phyloP scores from a whole-genome alignment of 1,140 invertebrate species.

The Drosophila rufa region DNA sequence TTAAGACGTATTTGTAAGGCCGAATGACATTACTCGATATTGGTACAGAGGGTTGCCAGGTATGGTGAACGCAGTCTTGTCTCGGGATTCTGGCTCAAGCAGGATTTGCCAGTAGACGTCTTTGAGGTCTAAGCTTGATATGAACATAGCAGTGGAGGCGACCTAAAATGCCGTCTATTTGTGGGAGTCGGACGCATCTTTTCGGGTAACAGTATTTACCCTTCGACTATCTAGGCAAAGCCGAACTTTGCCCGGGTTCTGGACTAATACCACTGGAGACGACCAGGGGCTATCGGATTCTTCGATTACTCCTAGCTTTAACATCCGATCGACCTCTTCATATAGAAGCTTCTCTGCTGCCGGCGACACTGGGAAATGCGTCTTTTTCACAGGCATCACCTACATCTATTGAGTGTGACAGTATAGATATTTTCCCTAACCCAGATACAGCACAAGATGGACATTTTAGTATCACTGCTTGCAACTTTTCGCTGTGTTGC shows the following conservation, averaged over 20 bases:
- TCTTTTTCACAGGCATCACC: neutral
- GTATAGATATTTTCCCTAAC: neutral
- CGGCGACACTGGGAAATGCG: slow-evolving; percentile 1
- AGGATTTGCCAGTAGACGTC: neutral
- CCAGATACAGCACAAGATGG: neutral
- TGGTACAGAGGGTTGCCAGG: neutral
- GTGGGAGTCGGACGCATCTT: no score
- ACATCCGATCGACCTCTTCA: neutral
- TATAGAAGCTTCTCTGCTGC: neutral
- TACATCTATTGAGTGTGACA: neutral
- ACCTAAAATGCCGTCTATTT: no score
- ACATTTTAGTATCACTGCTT: neutral
- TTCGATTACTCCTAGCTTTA: neutral
- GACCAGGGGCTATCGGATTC: neutral
- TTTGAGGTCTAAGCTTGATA: neutral
- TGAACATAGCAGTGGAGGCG: no score
- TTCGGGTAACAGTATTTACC: no score
- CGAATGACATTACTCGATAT: slow-evolving; percentile 3
- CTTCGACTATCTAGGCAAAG: no score
- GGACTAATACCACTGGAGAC: neutral
- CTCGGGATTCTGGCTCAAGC: neutral
- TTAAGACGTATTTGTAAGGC: slow-evolving; percentile 1
- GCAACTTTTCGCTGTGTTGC: neutral
- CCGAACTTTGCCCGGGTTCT: neutral
- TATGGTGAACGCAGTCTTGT: neutral